Evolutionary conservation across 1,140 invertebrate species (phyloP).

Genomic region (Drosophila paulistorum): DNA sequence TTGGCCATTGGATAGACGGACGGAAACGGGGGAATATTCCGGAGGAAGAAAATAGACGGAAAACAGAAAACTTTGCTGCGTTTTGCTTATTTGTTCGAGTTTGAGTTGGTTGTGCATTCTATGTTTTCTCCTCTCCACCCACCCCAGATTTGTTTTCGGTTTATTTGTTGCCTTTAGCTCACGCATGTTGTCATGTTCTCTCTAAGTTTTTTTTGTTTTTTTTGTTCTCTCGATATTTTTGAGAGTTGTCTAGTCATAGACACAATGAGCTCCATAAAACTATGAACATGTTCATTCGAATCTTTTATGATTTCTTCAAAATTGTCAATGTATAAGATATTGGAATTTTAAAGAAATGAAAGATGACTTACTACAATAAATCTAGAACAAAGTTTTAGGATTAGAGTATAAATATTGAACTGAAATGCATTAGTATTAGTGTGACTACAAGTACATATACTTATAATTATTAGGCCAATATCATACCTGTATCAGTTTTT

Average conservation of each 20-base stretch:
- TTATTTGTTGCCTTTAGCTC: slow-evolving; percentile 41
- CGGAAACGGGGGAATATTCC: background rate
- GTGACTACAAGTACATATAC: too few relatives aligned
- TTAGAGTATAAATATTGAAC: too few relatives aligned
- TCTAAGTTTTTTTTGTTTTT: background rate
- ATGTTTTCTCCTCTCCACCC: background rate
- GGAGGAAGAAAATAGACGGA: slow-evolving; percentile 40
- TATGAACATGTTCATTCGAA: background rate
- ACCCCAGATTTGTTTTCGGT: slow-evolving; percentile 18
- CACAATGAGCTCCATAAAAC: background rate
- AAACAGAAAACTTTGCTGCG: slow-evolving; percentile 41
- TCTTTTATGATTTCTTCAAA: too few relatives aligned
- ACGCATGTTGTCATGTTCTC: slow-evolving; percentile 51
- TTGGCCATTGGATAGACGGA: background rate
- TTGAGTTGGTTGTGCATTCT: slow-evolving; percentile 46
- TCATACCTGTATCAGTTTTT: too few relatives aligned
- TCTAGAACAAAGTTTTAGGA: too few relatives aligned
- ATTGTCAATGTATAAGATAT: too few relatives aligned
- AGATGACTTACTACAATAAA: too few relatives aligned
- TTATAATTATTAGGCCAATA: too few relatives aligned
- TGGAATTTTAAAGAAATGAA: too few relatives aligned
- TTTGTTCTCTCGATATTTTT: slow-evolving; percentile 13
- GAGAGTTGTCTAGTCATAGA: slow-evolving; percentile 38
- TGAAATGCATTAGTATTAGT: too few relatives aligned
- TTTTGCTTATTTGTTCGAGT: slow-evolving; percentile 53